These are phyloP conservation scores for Perca flavescens DNA, from an alignment of 2,113 vertebrate genomes.

Conservation along the genomic window DNA sequence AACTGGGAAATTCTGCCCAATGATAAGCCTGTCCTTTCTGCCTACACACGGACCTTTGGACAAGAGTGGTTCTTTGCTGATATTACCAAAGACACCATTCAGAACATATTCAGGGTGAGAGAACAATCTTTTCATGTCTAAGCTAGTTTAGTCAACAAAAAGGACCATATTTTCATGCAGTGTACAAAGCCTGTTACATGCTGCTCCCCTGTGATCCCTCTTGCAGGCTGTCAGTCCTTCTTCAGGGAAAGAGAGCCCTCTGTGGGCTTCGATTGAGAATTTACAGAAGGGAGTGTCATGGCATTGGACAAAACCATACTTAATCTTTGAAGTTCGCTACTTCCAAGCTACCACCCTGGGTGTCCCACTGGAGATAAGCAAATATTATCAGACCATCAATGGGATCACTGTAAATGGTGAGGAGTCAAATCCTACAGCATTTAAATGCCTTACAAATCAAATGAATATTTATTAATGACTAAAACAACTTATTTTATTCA, in stretches of 20 bases:
- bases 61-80: conserved; percentile 81
- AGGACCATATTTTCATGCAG: background rate
- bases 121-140: background rate
- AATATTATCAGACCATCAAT: conserved; percentile 76
- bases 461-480: background rate
- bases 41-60: conserved; percentile 71
- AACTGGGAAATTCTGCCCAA: conserved; percentile 73
- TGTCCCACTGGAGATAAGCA: conserved; percentile 84
- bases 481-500: background rate
- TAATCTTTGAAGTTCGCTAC: conserved; percentile 79
- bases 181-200: background rate
- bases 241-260: conserved; percentile 68
- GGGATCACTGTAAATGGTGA: conserved; percentile 80
- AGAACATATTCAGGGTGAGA: conserved; percentile 71
- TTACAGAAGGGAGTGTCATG: conserved; percentile 76
- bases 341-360: conserved; percentile 81
- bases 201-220: conserved; percentile 14
- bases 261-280: conserved; percentile 70
- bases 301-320: conserved; percentile 76
- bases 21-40: conserved; percentile 70
- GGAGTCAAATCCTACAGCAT: background rate
- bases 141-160: background rate
- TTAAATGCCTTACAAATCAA: background rate
- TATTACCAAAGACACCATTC: conserved; percentile 72
- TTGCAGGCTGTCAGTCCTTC: conserved; percentile 68